Percentiles rank a stretch among this genome's conserved stretches.
phyloP scores from a whole-genome alignment of 2,888 invertebrate species.

The Drosophila lutescens region DNA sequence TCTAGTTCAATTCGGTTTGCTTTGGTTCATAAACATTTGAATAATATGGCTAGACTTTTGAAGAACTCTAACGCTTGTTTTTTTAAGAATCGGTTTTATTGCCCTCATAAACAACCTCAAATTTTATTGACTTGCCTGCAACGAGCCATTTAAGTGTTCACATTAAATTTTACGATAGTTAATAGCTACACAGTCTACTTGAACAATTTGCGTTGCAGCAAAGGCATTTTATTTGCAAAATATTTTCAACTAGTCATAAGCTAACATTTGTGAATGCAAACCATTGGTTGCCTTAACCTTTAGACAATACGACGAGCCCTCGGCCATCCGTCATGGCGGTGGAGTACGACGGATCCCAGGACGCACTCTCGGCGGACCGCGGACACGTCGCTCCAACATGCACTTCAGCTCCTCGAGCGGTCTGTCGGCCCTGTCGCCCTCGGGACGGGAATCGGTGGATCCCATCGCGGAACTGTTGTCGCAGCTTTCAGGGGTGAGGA shows the following conservation, averaged over 20 bases:
- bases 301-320: constrained; percentile 92
- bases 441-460: constrained; percentile 95
- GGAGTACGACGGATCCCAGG: constrained; percentile 91
- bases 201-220: constrained; percentile 2
- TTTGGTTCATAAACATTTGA: neutral
- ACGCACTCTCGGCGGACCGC: constrained; percentile 90
- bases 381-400: constrained; percentile 96
- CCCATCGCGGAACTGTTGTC: constrained; percentile 98
- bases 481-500: constrained; percentile 96
- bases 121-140: neutral
- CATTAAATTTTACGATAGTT: neutral
- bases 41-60: neutral
- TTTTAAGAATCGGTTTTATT: neutral
- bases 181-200: neutral
- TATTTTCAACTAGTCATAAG: neutral
- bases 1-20: neutral
- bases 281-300: constrained; percentile 85
- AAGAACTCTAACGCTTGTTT: neutral
- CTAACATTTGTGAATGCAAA: neutral
- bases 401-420: constrained; percentile 96
- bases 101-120: neutral
- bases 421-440: constrained; percentile 93
- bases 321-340: constrained; percentile 90
- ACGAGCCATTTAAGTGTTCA: neutral
- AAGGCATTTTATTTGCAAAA: neutral